phyloP scores from a whole-genome alignment of 2,888 invertebrate species.

The Calameuta pallipes region DNA sequence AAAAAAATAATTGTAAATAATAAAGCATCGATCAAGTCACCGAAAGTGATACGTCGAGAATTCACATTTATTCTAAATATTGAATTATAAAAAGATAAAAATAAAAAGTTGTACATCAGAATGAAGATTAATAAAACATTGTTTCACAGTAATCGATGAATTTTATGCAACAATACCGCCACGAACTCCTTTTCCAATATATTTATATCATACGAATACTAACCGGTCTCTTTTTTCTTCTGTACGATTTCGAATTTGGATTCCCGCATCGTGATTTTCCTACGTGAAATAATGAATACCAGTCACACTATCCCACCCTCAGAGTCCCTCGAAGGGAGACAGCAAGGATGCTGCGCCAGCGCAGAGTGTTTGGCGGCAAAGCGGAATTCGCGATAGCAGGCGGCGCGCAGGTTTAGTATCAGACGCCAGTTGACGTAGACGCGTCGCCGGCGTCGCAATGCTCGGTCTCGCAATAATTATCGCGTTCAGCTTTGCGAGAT shows the following conservation, averaged over 20 bases:
- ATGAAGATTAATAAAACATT: neutral
- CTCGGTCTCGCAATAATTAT: conserved; percentile 50
- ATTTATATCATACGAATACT: neutral
- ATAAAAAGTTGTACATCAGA: neutral
- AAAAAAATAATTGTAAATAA: neutral
- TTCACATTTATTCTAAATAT: neutral
- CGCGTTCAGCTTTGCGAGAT: conserved; percentile 56
- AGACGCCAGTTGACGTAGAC: conserved; percentile 58
- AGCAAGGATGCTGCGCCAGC: conserved; percentile 33
- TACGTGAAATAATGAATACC: neutral
- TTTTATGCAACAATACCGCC: neutral
- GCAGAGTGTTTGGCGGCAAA: conserved; percentile 54
- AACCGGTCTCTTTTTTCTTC: neutral
- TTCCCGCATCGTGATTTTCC: neutral
- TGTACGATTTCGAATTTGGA: neutral
- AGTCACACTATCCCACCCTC: neutral
- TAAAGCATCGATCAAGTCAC: neutral
- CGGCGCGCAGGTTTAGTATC: conserved; percentile 29
- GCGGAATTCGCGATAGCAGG: conserved; percentile 31
- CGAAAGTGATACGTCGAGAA: neutral
- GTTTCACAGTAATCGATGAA: neutral
- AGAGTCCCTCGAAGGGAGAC: neutral
- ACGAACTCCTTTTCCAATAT: neutral
- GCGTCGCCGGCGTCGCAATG: conserved; percentile 61
- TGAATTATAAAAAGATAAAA: neutral